phyloP scores from a whole-genome alignment of 2,797 vertebrate species.

The Anableps anableps region DNA sequence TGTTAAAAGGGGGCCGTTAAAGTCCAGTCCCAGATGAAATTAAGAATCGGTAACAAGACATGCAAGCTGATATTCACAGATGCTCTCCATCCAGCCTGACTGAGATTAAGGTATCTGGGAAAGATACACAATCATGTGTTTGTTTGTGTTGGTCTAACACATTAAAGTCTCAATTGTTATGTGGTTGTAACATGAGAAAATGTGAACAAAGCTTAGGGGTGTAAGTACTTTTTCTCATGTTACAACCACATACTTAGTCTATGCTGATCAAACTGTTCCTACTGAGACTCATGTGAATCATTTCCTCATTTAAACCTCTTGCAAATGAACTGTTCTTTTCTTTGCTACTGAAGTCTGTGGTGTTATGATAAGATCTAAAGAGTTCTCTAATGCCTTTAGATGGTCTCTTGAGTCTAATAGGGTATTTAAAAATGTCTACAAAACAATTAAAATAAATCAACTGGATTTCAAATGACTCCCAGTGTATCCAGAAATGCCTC shows the following conservation, averaged over 20 bases:
- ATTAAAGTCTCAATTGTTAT: not conserved
- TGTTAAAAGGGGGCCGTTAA: not conserved
- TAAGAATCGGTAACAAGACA: not conserved
- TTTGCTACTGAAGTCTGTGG: slow-evolving; percentile 6
- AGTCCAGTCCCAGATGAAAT: not conserved
- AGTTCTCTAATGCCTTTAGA: slow-evolving; percentile 7
- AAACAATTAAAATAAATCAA: slow-evolving; percentile 9
- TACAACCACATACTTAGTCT: not conserved
- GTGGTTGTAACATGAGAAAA: not conserved
- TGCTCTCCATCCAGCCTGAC: not conserved
- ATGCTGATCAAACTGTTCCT: not conserved
- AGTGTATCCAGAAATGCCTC: slow-evolving; percentile 7
- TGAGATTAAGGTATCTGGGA: not conserved
- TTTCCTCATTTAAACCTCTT: slow-evolving; percentile 12
- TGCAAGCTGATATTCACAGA: too few species aligned
- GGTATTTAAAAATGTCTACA: not conserved
- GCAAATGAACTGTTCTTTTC: slow-evolving; percentile 9
- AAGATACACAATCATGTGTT: not conserved
- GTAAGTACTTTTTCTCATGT: not conserved
- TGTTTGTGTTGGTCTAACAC: not conserved
- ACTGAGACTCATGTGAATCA: slow-evolving; percentile 4
- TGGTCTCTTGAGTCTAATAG: not conserved
- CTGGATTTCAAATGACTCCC: slow-evolving; percentile 1
- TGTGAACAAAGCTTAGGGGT: not conserved
- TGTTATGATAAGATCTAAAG: slow-evolving; percentile 18